Conservation (phyloP, 2,797 vertebrate genomes). For the Lithobates sylvaticus region DNA sequence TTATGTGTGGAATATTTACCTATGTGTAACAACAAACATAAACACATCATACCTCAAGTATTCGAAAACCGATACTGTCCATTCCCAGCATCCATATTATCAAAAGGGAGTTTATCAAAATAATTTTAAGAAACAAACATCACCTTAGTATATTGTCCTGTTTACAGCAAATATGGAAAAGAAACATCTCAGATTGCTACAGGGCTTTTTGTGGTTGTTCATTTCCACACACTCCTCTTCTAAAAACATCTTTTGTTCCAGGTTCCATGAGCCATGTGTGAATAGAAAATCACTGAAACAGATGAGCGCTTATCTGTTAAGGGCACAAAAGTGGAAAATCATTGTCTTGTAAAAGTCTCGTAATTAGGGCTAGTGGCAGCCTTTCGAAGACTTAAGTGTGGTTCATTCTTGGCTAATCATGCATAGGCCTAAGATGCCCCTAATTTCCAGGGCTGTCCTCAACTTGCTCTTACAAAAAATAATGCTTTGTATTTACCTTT, state of each 20-base stretch:
- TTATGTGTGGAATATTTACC: too few species aligned
- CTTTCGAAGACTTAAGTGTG: constrained; percentile 57
- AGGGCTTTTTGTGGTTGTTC: constrained; percentile 9
- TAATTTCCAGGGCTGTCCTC: constrained; percentile 56
- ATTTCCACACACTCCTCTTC: constrained; percentile 18
- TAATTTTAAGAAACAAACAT: neutral
- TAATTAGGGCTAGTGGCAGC: constrained; percentile 54
- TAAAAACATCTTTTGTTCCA: constrained; percentile 37
- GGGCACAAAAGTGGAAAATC: constrained; percentile 57
- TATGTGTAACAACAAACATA: too few species aligned
- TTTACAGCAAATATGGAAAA: too few species aligned
- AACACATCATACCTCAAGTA: too few species aligned
- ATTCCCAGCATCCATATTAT: too few species aligned
- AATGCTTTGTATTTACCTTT: constrained; percentile 49
- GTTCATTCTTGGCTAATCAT: constrained; percentile 61
- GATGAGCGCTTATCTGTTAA: constrained; percentile 44
- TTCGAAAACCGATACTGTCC: too few species aligned
- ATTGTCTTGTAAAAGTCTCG: constrained; percentile 50
- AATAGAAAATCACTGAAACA: constrained; percentile 53
- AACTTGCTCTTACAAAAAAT: constrained; percentile 48
- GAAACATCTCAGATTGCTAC: neutral
- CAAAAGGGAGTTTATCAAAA: too few species aligned
- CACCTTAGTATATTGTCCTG: neutral
- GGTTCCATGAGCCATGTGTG: constrained; percentile 30
- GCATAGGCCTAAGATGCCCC: constrained; percentile 38